Evolutionary conservation across 2,113 vertebrate species (phyloP).

Genomic region (Poeciliopsis turrubarensis): DNA sequence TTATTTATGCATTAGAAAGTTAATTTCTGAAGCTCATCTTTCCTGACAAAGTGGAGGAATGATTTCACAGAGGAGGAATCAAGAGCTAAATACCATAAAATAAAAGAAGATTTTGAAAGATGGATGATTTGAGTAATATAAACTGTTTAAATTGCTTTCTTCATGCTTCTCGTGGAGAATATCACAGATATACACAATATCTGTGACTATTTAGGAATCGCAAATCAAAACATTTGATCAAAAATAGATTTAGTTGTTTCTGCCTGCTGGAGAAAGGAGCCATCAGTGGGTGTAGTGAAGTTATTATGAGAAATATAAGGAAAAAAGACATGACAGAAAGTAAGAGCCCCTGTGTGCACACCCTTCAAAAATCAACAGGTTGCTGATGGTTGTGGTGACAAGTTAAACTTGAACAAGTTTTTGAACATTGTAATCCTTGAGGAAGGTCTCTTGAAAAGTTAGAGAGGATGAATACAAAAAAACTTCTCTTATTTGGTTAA

Average conservation of each 20-base stretch:
- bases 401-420: too few species aligned
- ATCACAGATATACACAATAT: background rate
- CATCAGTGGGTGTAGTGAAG: too few species aligned
- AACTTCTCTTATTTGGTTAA: too few species aligned
- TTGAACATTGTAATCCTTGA: too few species aligned
- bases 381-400: too few species aligned
- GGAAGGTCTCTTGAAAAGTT: too few species aligned
- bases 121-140: background rate
- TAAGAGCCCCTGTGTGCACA: background rate
- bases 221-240: background rate
- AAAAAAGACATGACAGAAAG: background rate
- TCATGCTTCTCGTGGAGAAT: background rate
- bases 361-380: background rate
- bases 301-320: background rate
- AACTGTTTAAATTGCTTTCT: background rate
- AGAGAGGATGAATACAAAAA: too few species aligned
- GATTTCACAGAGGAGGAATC: background rate
- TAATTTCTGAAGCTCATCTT: background rate
- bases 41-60: slow-evolving; percentile 1
- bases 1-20: background rate
- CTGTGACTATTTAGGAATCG: background rate
- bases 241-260: too few species aligned
- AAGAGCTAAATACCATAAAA: background rate
- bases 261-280: too few species aligned
- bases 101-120: background rate